A percentile compares a stretch with the other conserved stretches of the same genome.
Evolutionary conservation across 2,797 vertebrate genomes (phyloP).

Genomic region (Selene dorsalis): DNA sequence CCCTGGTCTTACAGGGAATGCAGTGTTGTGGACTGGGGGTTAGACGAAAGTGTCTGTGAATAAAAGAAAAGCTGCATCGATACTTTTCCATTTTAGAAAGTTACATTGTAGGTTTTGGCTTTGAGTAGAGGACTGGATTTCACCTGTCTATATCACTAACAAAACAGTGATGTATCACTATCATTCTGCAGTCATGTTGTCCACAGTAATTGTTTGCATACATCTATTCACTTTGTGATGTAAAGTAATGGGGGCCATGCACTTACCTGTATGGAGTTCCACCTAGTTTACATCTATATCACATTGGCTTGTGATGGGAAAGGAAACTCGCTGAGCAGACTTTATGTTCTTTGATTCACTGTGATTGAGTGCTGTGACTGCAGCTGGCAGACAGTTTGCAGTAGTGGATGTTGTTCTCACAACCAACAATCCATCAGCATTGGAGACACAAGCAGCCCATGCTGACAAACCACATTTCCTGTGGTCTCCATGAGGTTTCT

Average conservation of each 20-base stretch:
- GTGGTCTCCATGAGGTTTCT: not conserved
- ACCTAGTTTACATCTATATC: not conserved
- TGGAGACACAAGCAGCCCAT: not conserved
- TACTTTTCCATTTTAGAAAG: not conserved
- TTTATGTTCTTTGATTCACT: not conserved
- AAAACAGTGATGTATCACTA: not conserved
- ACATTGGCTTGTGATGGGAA: not conserved
- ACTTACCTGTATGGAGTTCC: not conserved
- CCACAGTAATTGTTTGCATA: no score
- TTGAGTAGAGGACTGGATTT: not conserved
- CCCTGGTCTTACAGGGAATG: not conserved
- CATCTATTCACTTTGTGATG: no score
- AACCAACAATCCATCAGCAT: constrained; percentile 9
- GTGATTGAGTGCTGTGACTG: constrained; percentile 1
- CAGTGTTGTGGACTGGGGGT: not conserved
- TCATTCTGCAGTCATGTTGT: not conserved
- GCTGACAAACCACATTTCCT: not conserved
- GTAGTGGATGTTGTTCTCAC: constrained; percentile 7
- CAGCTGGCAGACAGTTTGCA: not conserved
- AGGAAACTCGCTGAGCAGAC: not conserved
- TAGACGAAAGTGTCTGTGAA: constrained; percentile 9
- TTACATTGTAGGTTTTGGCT: not conserved
- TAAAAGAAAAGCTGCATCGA: constrained; percentile 7
- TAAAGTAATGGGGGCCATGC: not conserved
- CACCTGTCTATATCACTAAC: not conserved